Percentiles rank a stretch among this genome's conserved stretches.
Evolutionary conservation across 2,113 vertebrate species (phyloP).

Genomic region (Petrocephalus microphthalmus): DNA sequence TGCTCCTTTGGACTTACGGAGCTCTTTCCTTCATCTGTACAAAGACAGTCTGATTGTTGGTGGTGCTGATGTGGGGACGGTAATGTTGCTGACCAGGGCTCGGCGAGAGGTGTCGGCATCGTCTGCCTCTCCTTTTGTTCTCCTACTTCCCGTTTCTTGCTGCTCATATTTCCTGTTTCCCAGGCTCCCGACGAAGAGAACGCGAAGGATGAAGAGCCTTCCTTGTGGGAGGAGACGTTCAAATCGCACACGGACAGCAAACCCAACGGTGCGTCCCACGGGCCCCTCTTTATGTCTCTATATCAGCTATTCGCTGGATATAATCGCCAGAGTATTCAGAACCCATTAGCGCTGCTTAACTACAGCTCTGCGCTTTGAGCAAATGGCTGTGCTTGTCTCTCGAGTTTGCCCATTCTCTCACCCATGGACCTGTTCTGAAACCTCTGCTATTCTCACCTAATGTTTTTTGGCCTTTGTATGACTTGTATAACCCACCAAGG

Average conservation of each 20-base stretch:
- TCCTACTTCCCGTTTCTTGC: neutral
- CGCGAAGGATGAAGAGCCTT: conserved; percentile 56
- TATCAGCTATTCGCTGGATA: neutral
- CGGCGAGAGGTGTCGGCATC: too few relatives aligned
- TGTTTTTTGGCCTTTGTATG: neutral
- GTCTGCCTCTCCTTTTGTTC: neutral
- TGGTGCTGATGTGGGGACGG: neutral
- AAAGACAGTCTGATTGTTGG: neutral
- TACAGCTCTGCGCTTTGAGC: neutral
- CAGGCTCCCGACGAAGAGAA: conserved; percentile 56
- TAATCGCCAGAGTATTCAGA: neutral
- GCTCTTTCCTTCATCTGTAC: neutral
- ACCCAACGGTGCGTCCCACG: conserved; percentile 67
- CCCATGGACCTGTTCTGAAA: neutral
- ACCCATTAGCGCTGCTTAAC: neutral
- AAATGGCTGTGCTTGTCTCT: neutral
- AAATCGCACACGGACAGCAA: conserved; percentile 83
- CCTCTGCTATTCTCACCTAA: neutral
- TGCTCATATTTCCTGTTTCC: neutral
- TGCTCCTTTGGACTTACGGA: neutral
- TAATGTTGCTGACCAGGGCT: neutral
- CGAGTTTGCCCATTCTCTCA: neutral
- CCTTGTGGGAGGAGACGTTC: conserved; percentile 86
- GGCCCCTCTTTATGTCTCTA: too few relatives aligned
- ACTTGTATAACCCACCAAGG: neutral